Percentiles rank a stretch among this genome's conserved stretches.
Conservation (phyloP, 1,140 invertebrate genomes). For the Formica exsecta region DNA sequence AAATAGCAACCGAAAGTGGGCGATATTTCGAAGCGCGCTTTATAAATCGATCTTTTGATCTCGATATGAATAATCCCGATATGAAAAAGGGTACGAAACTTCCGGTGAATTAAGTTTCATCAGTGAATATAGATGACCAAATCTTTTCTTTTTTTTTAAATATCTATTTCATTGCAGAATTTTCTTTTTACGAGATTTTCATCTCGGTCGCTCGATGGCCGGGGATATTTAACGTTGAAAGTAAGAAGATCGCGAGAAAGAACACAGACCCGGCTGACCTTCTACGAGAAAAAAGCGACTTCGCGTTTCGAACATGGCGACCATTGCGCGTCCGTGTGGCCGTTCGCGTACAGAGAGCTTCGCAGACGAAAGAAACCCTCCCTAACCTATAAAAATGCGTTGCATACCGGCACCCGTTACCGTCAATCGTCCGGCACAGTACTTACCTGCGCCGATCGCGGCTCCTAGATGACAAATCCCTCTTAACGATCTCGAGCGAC, state of each 20-base stretch:
- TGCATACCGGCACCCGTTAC: constrained; percentile 34
- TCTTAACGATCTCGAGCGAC: constrained; percentile 5
- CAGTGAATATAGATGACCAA: too few species aligned
- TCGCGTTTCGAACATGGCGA: background rate
- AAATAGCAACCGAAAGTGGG: background rate
- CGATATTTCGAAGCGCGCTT: background rate
- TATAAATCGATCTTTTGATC: background rate
- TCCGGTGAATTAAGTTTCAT: background rate
- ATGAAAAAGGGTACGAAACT: background rate
- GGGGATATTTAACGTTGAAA: background rate
- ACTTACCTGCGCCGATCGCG: constrained; percentile 22
- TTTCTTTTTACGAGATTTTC: too few species aligned
- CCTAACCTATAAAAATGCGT: constrained; percentile 73
- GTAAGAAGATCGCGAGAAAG: background rate
- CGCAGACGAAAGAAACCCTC: constrained; percentile 50
- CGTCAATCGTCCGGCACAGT: background rate
- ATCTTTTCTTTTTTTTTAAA: too few species aligned
- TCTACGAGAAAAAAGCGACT: background rate
- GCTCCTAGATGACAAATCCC: constrained; percentile 1
- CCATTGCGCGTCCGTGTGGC: background rate
- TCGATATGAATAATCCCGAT: background rate
- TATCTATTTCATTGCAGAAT: too few species aligned
- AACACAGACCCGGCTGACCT: background rate
- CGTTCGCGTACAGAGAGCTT: constrained; percentile 32
- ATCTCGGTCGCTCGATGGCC: too few species aligned